These are phyloP conservation scores for Bufo bufo DNA, from an alignment of 2,113 vertebrate genomes.

Conservation along the genomic window DNA sequence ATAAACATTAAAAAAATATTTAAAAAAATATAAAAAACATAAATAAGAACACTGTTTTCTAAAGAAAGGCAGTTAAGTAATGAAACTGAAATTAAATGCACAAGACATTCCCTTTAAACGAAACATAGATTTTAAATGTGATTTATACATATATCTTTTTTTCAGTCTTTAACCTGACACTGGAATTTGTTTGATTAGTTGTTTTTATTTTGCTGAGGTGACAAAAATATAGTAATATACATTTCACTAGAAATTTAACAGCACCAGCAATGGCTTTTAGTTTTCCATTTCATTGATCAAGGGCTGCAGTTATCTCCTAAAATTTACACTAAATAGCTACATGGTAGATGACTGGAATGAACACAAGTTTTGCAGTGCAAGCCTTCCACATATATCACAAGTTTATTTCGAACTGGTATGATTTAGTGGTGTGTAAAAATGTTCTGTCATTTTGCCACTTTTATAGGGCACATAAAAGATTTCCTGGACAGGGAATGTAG, in stretches of 20 bases:
- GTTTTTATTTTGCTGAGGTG: conserved; percentile 45
- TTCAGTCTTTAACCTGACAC: not conserved
- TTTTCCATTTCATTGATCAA: conserved; percentile 47
- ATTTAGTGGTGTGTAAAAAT: conserved; percentile 53
- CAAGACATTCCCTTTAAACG: not conserved
- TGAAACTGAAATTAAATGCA: not conserved
- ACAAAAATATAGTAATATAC: conserved; percentile 8
- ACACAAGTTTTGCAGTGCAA: conserved; percentile 37
- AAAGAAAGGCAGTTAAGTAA: not conserved
- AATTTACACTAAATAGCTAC: conserved; percentile 40
- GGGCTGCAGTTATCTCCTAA: conserved; percentile 27
- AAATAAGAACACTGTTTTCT: not conserved
- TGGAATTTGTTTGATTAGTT: conserved; percentile 21
- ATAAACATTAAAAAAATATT: not conserved
- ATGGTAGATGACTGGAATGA: conserved; percentile 11
- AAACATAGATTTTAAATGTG: not conserved
- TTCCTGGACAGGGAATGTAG: not conserved
- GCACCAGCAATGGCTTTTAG: conserved; percentile 29
- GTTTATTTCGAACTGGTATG: conserved; percentile 22
- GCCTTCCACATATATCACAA: conserved; percentile 25
- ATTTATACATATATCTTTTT: not conserved
- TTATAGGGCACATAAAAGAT: conserved; percentile 52
- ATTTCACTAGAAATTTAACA: conserved; percentile 28
- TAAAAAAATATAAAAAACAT: not conserved
- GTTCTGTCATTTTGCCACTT: conserved; percentile 53